phyloP scores from a whole-genome alignment of 2,797 vertebrate species.

The Philypnodon macrostomus region DNA sequence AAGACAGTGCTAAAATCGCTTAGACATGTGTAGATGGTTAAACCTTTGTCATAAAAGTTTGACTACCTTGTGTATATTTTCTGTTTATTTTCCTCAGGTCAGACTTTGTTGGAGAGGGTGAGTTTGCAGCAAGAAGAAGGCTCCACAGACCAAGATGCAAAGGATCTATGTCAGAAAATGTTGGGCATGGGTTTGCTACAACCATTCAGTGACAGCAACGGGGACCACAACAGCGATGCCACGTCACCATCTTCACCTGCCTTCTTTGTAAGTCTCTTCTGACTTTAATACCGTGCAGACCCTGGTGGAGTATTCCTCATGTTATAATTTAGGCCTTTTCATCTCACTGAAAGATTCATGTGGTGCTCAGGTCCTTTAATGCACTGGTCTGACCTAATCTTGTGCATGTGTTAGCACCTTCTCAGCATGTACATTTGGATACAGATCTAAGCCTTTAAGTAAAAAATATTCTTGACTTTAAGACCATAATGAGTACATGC shows the following conservation, averaged over 20 bases:
- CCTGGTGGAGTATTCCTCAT: too few species aligned
- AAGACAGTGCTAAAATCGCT: background rate
- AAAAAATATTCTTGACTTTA: too few species aligned
- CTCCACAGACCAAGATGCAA: conserved; percentile 73
- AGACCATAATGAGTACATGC: background rate
- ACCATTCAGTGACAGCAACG: conserved; percentile 82
- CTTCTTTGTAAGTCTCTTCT: conserved; percentile 80
- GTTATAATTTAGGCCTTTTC: too few species aligned
- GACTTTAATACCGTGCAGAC: background rate
- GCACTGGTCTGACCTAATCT: conserved; percentile 26
- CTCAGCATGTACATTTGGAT: background rate
- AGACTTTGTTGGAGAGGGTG: conserved; percentile 84
- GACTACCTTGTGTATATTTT: conserved; percentile 5
- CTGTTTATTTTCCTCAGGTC: conserved; percentile 68
- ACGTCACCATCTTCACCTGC: conserved; percentile 64
- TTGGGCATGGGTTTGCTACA: conserved; percentile 86
- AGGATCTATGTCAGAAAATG: conserved; percentile 86
- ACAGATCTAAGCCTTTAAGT: background rate
- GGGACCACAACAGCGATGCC: conserved; percentile 73
- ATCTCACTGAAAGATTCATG: conserved; percentile 38
- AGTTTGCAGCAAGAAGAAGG: conserved; percentile 78
- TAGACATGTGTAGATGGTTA: background rate
- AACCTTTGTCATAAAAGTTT: background rate
- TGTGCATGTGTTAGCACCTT: conserved; percentile 24
- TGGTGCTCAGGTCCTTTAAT: conserved; percentile 33